These are phyloP conservation scores for Drosophila ezoana DNA, from an alignment of 2,888 invertebrate genomes.

Conservation along the genomic window DNA sequence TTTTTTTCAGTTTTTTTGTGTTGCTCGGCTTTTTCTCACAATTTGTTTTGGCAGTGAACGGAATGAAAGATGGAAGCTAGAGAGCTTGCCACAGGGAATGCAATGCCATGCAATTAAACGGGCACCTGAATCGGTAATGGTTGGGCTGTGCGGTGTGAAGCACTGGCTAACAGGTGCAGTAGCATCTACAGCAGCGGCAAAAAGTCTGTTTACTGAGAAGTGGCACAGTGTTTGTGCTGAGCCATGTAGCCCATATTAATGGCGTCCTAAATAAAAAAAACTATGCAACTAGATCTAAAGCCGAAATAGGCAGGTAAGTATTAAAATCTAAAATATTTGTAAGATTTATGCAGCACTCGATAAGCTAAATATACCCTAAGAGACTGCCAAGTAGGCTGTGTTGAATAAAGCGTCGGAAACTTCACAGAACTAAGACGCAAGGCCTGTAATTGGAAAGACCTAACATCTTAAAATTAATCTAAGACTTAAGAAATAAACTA, in stretches of 20 bases:
- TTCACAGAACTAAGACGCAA: no score
- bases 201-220: slow-evolving; percentile 68
- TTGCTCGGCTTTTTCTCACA: slow-evolving; percentile 71
- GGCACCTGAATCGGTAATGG: slow-evolving; percentile 56
- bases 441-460: no score
- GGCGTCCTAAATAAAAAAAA: neutral
- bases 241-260: slow-evolving; percentile 29
- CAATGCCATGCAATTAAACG: slow-evolving; percentile 69
- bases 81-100: slow-evolving; percentile 46
- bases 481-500: no score
- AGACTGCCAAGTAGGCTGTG: no score
- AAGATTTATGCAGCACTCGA: no score
- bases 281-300: no score
- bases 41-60: slow-evolving; percentile 75
- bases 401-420: no score
- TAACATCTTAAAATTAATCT: no score
- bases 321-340: no score
- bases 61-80: slow-evolving; percentile 44
- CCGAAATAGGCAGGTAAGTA: no score
- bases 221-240: slow-evolving; percentile 52
- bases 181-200: slow-evolving; percentile 33
- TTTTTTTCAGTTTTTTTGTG: slow-evolving; percentile 24
- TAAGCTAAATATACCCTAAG: no score
- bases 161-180: slow-evolving; percentile 15
- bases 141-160: slow-evolving; percentile 24